Conservation (phyloP, 2,113 vertebrate genomes). For the Onychostoma macrolepis region DNA sequence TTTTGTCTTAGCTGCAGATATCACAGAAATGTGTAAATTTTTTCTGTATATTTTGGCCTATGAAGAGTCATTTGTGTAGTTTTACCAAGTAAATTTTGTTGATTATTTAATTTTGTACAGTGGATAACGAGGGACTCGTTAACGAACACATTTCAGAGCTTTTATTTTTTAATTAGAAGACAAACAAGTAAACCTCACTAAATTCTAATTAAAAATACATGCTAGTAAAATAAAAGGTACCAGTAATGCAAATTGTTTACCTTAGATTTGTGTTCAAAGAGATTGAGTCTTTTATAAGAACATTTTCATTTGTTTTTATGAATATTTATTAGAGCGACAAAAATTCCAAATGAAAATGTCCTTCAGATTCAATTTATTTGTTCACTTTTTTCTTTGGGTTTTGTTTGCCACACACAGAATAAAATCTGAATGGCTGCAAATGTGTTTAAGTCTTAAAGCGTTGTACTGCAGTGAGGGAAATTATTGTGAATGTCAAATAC, state of each 20-base stretch:
- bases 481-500: neutral
- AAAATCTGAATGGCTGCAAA: neutral
- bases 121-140: constrained; percentile 13
- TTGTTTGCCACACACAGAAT: neutral
- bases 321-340: neutral
- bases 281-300: neutral
- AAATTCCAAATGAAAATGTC: neutral
- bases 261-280: neutral
- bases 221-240: neutral
- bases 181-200: neutral
- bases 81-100: neutral
- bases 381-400: neutral
- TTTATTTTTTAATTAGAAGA: neutral
- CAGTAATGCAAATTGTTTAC: neutral
- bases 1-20: neutral
- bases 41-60: constrained; percentile 25
- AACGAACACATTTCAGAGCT: constrained; percentile 18
- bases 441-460: neutral
- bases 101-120: constrained; percentile 4
- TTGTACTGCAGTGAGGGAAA: neutral
- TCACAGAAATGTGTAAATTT: neutral
- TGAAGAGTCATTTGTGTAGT: neutral
- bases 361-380: neutral
- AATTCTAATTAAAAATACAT: neutral
- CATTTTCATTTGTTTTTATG: neutral